phyloP scores from a whole-genome alignment of 2,797 vertebrate genomes.

The Notolabrus celidotus region DNA sequence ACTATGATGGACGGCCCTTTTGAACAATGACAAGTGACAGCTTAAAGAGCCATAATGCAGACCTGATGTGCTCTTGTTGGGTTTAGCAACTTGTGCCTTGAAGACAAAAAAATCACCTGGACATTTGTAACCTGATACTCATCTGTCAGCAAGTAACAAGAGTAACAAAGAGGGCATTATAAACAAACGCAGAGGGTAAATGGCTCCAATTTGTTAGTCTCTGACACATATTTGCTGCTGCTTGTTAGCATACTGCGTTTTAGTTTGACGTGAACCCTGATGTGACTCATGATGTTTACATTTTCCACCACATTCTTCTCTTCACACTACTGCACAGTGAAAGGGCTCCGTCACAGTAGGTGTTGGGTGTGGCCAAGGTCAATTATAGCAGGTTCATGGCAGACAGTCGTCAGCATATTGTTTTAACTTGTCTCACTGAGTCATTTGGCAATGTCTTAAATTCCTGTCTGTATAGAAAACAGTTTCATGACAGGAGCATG shows the following conservation, averaged over 20 bases:
- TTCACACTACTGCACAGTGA: constrained; percentile 14
- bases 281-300: constrained; percentile 72
- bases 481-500: neutral
- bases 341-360: constrained; percentile 23
- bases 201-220: constrained; percentile 54
- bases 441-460: constrained; percentile 54
- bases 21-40: constrained; percentile 8
- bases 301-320: constrained; percentile 67
- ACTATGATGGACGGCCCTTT: constrained; percentile 4
- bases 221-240: constrained; percentile 49
- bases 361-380: constrained; percentile 59
- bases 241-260: constrained; percentile 40
- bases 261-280: constrained; percentile 53
- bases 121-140: constrained; percentile 50
- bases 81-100: constrained; percentile 26
- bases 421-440: constrained; percentile 71
- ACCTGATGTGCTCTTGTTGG: constrained; percentile 32
- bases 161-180: constrained; percentile 50
- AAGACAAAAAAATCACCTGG: constrained; percentile 47
- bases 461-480: constrained; percentile 15
- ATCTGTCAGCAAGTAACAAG: constrained; percentile 21
- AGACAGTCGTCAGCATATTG: constrained; percentile 61
- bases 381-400: constrained; percentile 44
- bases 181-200: constrained; percentile 44
- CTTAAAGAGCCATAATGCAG: constrained; percentile 36